These are phyloP conservation scores for Antennarius striatus DNA, from an alignment of 2,113 vertebrate species.

Conservation along the genomic window DNA sequence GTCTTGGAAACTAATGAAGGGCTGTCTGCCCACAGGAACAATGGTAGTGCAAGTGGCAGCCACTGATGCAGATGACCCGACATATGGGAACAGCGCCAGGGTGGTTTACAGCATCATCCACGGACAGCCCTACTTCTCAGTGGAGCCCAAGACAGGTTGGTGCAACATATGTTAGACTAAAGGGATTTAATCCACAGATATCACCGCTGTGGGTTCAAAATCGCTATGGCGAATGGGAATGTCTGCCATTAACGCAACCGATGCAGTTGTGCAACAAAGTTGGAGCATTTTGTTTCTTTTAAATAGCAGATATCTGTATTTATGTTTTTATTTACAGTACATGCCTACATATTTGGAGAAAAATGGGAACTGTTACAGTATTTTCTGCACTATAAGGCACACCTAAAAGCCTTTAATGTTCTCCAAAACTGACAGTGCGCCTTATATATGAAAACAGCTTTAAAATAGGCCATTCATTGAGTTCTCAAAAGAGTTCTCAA, in stretches of 20 bases:
- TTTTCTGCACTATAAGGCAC: too few relatives aligned
- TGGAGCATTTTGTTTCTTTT: background rate
- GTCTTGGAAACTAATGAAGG: conserved; percentile 69
- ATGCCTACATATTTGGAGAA: too few relatives aligned
- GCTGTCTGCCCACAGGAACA: conserved; percentile 83
- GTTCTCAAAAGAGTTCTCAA: too few relatives aligned
- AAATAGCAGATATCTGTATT: background rate
- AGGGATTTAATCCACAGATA: background rate
- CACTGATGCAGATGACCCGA: conserved; percentile 95
- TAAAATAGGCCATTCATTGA: too few relatives aligned
- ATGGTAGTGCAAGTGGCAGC: conserved; percentile 96
- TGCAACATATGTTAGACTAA: background rate
- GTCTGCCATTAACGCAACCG: too few relatives aligned
- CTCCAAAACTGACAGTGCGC: too few relatives aligned
- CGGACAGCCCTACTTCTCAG: conserved; percentile 96
- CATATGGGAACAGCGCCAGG: conserved; percentile 94
- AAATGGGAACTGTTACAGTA: too few relatives aligned
- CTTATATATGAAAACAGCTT: too few relatives aligned
- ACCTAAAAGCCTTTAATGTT: too few relatives aligned
- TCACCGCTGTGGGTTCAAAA: too few relatives aligned
- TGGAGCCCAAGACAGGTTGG: conserved; percentile 96
- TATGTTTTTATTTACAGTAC: background rate
- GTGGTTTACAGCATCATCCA: conserved; percentile 97
- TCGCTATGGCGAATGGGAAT: background rate
- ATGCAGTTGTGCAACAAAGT: background rate